These are phyloP conservation scores for Monomorium pharaonis DNA, from an alignment of 1,140 invertebrate species.

Conservation along the genomic window DNA sequence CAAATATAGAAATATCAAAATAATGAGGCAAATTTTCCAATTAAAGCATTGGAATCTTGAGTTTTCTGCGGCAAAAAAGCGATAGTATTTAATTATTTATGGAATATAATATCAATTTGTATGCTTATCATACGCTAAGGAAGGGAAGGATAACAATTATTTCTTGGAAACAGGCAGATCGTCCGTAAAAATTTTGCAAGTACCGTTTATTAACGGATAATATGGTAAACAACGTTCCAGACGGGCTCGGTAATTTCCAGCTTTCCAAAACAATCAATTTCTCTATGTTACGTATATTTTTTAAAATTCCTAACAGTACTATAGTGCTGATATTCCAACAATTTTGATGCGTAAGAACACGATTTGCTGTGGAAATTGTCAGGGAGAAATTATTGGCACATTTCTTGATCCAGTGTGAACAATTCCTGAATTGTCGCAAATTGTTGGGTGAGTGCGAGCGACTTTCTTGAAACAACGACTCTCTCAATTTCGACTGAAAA, in stretches of 20 bases:
- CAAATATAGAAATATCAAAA: neutral
- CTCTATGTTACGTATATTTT: neutral
- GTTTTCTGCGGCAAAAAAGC: neutral
- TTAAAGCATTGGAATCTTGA: neutral
- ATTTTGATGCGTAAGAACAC: constrained; percentile 1
- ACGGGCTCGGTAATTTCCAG: neutral
- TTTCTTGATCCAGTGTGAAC: constrained; percentile 29
- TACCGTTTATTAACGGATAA: constrained; percentile 28
- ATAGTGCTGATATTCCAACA: neutral
- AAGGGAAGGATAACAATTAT: neutral
- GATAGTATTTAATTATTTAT: neutral
- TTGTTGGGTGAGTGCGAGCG: neutral
- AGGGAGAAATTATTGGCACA: constrained; percentile 25
- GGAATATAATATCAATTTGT: constrained; percentile 29
- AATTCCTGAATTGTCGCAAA: constrained; percentile 44
- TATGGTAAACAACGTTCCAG: constrained; percentile 28
- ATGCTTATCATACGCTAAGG: neutral
- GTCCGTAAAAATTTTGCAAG: constrained; percentile 8
- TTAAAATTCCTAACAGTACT: constrained; percentile 37
- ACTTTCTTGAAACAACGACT: constrained; percentile 55
- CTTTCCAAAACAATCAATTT: constrained; percentile 32
- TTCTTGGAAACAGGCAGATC: neutral
- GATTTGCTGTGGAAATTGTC: neutral
- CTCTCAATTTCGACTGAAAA: constrained; percentile 60
- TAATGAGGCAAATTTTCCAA: neutral